Base-by-base conservation (phyloP, 2,797 vertebrate genomes). In the Macropodus opercularis region DNA sequence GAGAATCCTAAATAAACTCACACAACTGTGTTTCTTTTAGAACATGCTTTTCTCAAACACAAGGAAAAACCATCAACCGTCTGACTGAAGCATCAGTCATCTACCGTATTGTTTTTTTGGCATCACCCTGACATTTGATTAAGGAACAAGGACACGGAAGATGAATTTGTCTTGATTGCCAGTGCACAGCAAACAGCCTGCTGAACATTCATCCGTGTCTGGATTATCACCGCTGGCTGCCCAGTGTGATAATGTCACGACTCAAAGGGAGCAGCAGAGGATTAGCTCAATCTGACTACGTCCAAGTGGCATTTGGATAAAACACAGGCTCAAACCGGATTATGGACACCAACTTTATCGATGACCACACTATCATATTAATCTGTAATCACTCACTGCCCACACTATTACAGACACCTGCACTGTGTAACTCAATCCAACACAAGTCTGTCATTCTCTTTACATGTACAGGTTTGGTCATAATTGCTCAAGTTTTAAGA, bases 161-260 rank as follows among this genome's bases (percentile, higher is more conserved):
- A 2, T 6, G 11, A 39, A 59, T 47, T 13, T 0, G 49, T 32
- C 44, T 38, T 32, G 36, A 64, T 64, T 57, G 69, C 71, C n/a
- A 54, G 46, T 10, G 42, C 17, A 13, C 31, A 4, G 39, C 58
- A 67, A 68, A 54, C 55, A 64, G 50, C 47, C 27, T 15, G 14
- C 47, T 43, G 41, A 54, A 42, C 39, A 53, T 40, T 51, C 44
- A 67, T 22, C 59, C 44, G 46, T 18, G 62, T 57, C 35, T 66
- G 63, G 59, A 79, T 80, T 59, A 63, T 77, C 68, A 48, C 72
- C 4, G 32, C 61, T 54, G 69, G 58, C 49, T 71, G 43, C 73
- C 31, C 62, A 46, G 54, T 62, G 49, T 49, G 72, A 80, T 80
- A 78, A 80, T 77, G 62, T 77, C 84, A 80, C 11, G 15, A 59